These are phyloP conservation scores for Halesus radiatus DNA, from an alignment of 1,140 invertebrate species.

Conservation along the genomic window DNA sequence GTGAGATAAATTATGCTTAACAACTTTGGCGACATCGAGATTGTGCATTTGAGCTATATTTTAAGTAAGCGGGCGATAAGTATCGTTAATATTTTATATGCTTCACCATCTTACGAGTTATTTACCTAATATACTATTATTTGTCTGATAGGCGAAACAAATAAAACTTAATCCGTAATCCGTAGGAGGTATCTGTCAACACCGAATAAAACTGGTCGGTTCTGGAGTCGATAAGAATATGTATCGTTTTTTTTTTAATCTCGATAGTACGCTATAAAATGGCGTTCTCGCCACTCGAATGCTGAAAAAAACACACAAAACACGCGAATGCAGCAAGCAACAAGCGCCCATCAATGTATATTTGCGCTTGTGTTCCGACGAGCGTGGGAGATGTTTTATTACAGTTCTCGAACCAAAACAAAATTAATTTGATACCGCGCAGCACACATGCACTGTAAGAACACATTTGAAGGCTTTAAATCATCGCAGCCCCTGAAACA, in stretches of 20 bases:
- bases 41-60: too few relatives aligned
- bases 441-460: slow-evolving; percentile 1
- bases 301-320: slow-evolving; percentile 32
- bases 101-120: too few relatives aligned
- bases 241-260: slow-evolving; percentile 41
- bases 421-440: slow-evolving; percentile 8
- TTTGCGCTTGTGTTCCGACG: slow-evolving; percentile 2
- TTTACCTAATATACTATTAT: too few relatives aligned
- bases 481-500: too few relatives aligned
- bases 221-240: slow-evolving; percentile 37
- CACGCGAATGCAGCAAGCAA: slow-evolving; percentile 28
- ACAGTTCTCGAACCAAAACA: background rate
- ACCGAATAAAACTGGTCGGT: background rate
- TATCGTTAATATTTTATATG: too few relatives aligned
- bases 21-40: too few relatives aligned
- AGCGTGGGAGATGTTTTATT: slow-evolving; percentile 27
- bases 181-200: too few relatives aligned
- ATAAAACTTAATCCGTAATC: too few relatives aligned
- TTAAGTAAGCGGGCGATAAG: too few relatives aligned
- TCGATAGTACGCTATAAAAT: slow-evolving; percentile 21
- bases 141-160: too few relatives aligned
- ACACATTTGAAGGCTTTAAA: background rate
- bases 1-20: too few relatives aligned
- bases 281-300: background rate
- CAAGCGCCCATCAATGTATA: slow-evolving; percentile 7